A percentile compares a stretch with the other conserved stretches of the same genome.
These are phyloP conservation scores for Poecilia latipinna DNA, from an alignment of 2,113 vertebrate genomes.

Conservation along the genomic window DNA sequence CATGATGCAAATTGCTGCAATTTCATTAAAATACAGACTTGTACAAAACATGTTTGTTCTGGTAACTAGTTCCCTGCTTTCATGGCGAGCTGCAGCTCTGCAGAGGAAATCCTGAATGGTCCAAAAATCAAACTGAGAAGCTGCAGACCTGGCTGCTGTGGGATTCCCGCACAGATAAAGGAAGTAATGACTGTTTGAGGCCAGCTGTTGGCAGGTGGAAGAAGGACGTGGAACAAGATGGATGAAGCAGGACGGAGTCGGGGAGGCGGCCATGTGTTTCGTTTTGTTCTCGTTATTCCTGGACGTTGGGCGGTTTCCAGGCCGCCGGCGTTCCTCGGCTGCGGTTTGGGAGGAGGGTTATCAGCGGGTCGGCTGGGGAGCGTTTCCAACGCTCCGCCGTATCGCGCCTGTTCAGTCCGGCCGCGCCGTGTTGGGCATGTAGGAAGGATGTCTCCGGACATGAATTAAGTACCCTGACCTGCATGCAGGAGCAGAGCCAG, in stretches of 20 bases:
- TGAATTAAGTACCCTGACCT: slow-evolving; percentile 66
- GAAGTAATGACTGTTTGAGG: background rate
- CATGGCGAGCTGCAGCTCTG: no score
- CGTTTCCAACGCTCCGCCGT: slow-evolving; percentile 37
- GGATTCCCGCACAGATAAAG: background rate
- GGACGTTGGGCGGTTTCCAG: slow-evolving; percentile 58
- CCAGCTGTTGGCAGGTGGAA: slow-evolving; percentile 9
- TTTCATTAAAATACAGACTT: background rate
- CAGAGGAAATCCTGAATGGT: no score
- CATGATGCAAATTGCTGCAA: background rate
- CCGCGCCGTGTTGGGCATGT: slow-evolving; percentile 23
- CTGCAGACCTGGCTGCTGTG: background rate
- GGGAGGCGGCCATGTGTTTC: slow-evolving; percentile 41
- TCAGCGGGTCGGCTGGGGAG: slow-evolving; percentile 57
- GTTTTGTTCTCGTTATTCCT: slow-evolving; percentile 70
- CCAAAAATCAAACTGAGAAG: background rate
- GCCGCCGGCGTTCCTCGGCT: slow-evolving; percentile 43
- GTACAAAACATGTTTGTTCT: background rate
- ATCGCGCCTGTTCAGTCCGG: slow-evolving; percentile 32
- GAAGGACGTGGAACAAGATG: slow-evolving; percentile 30
- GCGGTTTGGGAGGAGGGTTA: slow-evolving; percentile 54
- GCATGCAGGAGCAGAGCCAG: slow-evolving; percentile 43
- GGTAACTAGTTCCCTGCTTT: background rate
- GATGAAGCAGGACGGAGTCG: slow-evolving; percentile 20
- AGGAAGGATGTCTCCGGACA: slow-evolving; percentile 41